Conservation (phyloP, 2,888 invertebrate species). For the Drosophila planitibia region DNA sequence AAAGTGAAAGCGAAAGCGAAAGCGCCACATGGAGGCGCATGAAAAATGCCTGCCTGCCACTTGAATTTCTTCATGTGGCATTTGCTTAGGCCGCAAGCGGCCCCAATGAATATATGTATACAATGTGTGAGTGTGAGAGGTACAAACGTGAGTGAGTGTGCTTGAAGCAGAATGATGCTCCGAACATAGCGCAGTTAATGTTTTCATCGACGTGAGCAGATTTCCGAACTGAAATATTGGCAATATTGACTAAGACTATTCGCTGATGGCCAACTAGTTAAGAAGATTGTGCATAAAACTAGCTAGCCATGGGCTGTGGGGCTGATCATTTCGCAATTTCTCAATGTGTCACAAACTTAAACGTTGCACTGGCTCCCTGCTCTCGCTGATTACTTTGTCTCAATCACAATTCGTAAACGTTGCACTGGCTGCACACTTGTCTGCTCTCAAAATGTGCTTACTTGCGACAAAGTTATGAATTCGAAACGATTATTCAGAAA, state of each 20-base stretch:
- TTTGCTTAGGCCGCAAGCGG: slow-evolving; percentile 67
- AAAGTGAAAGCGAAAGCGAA: slow-evolving; percentile 69
- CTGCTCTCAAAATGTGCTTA: too few species aligned
- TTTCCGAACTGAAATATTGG: slow-evolving; percentile 10
- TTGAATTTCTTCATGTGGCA: slow-evolving; percentile 78
- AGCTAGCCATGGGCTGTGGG: not conserved
- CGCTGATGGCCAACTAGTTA: slow-evolving; percentile 5
- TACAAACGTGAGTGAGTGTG: too few species aligned
- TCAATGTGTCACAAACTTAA: not conserved
- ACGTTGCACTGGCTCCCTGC: not conserved
- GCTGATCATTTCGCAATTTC: not conserved
- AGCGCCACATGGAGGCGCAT: slow-evolving; percentile 69
- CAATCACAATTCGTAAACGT: too few species aligned
- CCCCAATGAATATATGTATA: not conserved
- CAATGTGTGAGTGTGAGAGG: not conserved
- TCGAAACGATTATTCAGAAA: too few species aligned
- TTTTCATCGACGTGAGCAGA: slow-evolving; percentile 31
- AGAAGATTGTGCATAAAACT: not conserved
- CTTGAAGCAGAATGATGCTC: slow-evolving; percentile 19
- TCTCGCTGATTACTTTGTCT: too few species aligned
- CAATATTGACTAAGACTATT: slow-evolving; percentile 23
- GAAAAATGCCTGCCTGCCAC: slow-evolving; percentile 59
- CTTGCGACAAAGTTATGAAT: too few species aligned
- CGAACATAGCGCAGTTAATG: slow-evolving; percentile 34
- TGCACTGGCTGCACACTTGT: too few species aligned